These are phyloP conservation scores for Saguinus midas DNA, from an alignment of 2,113 vertebrate species.

Conservation along the genomic window DNA sequence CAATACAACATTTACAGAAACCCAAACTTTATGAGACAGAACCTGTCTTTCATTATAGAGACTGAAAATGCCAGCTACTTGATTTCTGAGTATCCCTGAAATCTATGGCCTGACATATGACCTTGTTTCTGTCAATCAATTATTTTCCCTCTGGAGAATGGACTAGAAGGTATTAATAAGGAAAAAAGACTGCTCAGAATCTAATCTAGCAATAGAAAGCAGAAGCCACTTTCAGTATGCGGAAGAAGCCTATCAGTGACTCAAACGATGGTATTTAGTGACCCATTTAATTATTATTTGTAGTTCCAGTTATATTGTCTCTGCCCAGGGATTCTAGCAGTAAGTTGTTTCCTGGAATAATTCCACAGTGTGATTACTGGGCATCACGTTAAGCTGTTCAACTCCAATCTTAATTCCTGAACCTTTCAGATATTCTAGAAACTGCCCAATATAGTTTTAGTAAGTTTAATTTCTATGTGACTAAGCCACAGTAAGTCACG, in stretches of 20 bases:
- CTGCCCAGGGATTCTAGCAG: not conserved
- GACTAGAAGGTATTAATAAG: not conserved
- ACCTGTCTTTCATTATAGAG: not conserved
- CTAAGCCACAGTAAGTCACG: not conserved
- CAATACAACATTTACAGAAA: not conserved
- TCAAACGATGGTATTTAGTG: not conserved
- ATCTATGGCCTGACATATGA: not conserved
- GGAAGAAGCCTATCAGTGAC: not conserved
- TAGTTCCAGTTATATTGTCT: not conserved
- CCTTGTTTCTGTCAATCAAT: not conserved
- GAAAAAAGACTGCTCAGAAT: not conserved
- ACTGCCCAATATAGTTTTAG: not conserved
- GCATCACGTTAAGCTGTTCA: not conserved
- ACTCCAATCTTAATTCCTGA: not conserved
- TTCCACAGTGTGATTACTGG: not conserved
- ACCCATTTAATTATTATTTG: not conserved
- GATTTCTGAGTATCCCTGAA: not conserved
- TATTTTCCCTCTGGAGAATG: not conserved
- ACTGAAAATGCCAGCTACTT: not conserved
- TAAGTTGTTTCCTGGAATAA: not conserved
- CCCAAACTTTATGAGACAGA: not conserved
- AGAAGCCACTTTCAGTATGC: not conserved
- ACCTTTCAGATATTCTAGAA: not conserved
- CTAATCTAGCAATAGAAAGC: not conserved
- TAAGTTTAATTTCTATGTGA: conserved; percentile 9